A percentile compares a stretch with the other conserved stretches of the same genome.
Conservation (phyloP, 2,113 vertebrate genomes). For the Dipodomys ordii region DNA sequence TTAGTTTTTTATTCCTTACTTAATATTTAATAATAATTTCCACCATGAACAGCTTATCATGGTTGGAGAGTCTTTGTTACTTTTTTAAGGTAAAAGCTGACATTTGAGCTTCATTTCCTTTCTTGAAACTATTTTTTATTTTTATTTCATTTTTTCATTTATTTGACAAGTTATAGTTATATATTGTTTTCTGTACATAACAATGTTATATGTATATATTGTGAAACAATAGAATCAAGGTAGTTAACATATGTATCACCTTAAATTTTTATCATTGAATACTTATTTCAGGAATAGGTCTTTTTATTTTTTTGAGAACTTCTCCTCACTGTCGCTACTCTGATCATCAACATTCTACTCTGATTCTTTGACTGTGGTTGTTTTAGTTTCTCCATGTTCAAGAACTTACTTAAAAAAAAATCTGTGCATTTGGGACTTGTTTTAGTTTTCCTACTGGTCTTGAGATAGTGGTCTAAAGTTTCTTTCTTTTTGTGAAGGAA, state of each 20-base stretch:
- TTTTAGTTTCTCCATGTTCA: not conserved
- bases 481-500: not conserved
- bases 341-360: not conserved
- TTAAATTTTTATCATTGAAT: not conserved
- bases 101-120: not conserved
- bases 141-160: not conserved
- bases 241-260: not conserved
- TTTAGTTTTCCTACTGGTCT: not conserved
- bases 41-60: too few species aligned
- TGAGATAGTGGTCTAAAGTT: constrained; percentile 16
- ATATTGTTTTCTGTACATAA: not conserved
- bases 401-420: not conserved
- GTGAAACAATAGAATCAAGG: not conserved
- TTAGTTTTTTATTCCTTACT: not conserved
- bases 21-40: not conserved
- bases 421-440: not conserved
- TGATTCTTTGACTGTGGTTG: not conserved
- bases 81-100: not conserved
- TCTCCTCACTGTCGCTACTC: not conserved
- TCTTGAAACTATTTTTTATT: not conserved
- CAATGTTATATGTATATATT: not conserved
- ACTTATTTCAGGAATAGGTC: not conserved
- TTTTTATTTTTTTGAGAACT: not conserved
- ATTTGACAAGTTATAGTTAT: not conserved
- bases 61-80: not conserved